Evolutionary conservation across 2,888 invertebrate genomes (phyloP), one percentile per base, ranked within the genome.

Genomic region (Lathronympha strigana): DNA sequence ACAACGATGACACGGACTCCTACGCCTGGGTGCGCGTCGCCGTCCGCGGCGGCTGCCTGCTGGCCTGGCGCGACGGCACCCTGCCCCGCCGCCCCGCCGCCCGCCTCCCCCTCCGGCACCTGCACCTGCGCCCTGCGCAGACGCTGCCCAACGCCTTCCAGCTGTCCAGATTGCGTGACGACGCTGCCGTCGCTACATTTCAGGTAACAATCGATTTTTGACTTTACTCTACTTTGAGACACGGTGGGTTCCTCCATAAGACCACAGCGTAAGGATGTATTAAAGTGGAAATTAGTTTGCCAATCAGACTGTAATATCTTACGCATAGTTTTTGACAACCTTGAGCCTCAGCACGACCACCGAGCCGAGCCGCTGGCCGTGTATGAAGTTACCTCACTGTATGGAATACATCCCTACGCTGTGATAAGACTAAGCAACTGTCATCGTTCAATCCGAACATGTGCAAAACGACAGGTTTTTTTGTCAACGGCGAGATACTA

Each of bases 11-110:
- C 70, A 74, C 67, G 31, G 82, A 82, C 50, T 86, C 87, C 9
- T 90, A 87, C 86, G 84, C 88, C 60, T 90, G 90, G 90, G 90
- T 91, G 71, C 88, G 88, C n/a, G 90, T 84, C 38, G 90, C 89
- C 1, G 88, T 90, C 61, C 84, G 86, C 13, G 76, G 84, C 61
- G 91, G 90, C 15, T 88, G 90, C 72, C 79, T 92, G 70, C 84
- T 87, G 62, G 92, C 86, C 36, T 90, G 92, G 88, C 83, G 91
- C n/a, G 91, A 92, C 61, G 92, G 91, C 61, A 90, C 92, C 51
- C 77, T 92, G 74, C 92, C 92, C 17, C 79, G 92, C 15, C 74
- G 90, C 33, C 82, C 87, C 4, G 86, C 90, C 19, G 89, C 91
- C 23, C 73, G 89, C 28, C 81, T 90, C 66, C 90, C 89, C 1